Percentiles rank a stretch among this genome's conserved stretches.
Evolutionary conservation across 2,797 vertebrate genomes (phyloP).

Genomic region (Crocidura indochinensis): DNA sequence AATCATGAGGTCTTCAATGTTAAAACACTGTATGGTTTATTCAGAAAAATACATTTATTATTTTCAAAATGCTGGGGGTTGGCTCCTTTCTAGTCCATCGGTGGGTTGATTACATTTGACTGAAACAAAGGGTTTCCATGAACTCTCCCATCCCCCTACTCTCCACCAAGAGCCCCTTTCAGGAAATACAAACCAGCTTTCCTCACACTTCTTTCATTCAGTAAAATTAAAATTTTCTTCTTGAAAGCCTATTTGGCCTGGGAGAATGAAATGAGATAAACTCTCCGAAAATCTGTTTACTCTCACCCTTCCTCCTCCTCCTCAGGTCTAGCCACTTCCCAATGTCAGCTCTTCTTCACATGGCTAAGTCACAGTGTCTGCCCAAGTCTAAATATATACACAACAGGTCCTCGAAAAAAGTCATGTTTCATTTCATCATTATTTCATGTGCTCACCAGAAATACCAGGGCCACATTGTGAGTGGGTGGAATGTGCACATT

Average conservation of each 20-base stretch:
- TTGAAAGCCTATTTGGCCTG: background rate
- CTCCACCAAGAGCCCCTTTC: conserved; percentile 1
- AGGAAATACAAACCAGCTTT: background rate
- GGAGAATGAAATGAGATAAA: conserved; percentile 26
- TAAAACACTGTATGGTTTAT: conserved; percentile 17
- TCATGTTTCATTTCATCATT: background rate
- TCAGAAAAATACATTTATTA: conserved; percentile 48
- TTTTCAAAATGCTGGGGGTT: conserved; percentile 6
- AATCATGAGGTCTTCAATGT: background rate
- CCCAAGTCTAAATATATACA: too few species aligned
- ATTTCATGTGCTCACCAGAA: background rate
- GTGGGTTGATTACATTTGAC: background rate
- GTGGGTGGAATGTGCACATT: background rate
- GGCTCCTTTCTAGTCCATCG: background rate
- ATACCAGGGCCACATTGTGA: background rate
- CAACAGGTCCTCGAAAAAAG: background rate
- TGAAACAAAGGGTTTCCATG: conserved; percentile 11
- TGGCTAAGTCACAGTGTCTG: background rate
- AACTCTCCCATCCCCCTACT: background rate
- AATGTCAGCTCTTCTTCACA: background rate
- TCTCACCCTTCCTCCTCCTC: too few species aligned
- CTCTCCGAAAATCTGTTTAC: conserved; percentile 6
- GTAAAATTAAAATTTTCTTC: background rate
- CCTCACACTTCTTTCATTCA: background rate
- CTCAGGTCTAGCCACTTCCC: background rate